These are phyloP conservation scores for Eriocheir sinensis DNA, from an alignment of 1,140 invertebrate genomes.

Conservation along the genomic window DNA sequence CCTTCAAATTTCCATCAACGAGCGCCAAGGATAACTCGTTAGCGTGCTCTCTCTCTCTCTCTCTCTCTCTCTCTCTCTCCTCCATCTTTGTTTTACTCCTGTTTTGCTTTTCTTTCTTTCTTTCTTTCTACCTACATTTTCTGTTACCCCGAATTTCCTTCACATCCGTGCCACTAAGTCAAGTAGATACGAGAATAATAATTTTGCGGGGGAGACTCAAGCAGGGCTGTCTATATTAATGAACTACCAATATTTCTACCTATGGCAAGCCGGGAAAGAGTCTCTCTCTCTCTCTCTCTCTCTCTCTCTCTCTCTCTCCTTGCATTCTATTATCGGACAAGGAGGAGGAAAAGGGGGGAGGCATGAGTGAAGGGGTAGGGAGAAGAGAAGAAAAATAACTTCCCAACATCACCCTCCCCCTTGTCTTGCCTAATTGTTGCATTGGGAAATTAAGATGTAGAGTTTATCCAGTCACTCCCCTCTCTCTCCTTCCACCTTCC, in stretches of 20 bases:
- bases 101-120: not conserved
- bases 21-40: too few relatives aligned
- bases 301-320: conserved; percentile 10
- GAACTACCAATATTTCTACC: too few relatives aligned
- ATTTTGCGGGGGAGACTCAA: too few relatives aligned
- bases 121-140: too few relatives aligned
- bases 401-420: conserved; percentile 27
- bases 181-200: too few relatives aligned
- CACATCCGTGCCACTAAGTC: too few relatives aligned
- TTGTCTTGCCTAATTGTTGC: conserved; percentile 24
- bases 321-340: not conserved
- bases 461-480: not conserved
- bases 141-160: too few relatives aligned
- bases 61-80: conserved; percentile 49
- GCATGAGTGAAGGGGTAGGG: too few relatives aligned
- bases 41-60: not conserved
- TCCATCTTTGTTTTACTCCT: conserved; percentile 16
- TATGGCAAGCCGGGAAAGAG: too few relatives aligned
- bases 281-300: too few relatives aligned
- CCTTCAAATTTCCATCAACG: not conserved
- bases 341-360: not conserved
- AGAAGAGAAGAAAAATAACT: not conserved
- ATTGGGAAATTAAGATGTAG: conserved; percentile 25
- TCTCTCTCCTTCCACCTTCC: conserved; percentile 26
- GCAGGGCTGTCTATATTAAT: too few relatives aligned